Percentiles rank a stretch among this genome's conserved stretches.
Evolutionary conservation across 2,797 vertebrate species (phyloP).

Genomic region (Phataginus tricuspis): DNA sequence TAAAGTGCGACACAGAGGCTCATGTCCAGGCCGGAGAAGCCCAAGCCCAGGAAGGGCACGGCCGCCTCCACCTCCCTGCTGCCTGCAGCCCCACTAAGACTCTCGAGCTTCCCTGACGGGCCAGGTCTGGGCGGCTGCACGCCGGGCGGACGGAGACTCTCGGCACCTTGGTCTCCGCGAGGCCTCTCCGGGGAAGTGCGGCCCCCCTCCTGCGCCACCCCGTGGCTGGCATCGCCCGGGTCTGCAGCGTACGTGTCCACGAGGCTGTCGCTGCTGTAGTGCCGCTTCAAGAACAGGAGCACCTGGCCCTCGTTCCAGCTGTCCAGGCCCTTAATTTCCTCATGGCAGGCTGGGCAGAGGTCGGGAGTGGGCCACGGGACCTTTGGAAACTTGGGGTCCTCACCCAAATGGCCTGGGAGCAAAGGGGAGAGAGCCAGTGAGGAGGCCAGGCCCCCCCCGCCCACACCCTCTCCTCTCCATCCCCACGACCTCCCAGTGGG

Average conservation of each 20-base stretch:
- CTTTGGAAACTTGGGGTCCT: slow-evolving; percentile 95
- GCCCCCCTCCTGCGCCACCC: neutral
- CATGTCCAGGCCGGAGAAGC: slow-evolving; percentile 97
- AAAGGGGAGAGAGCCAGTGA: neutral
- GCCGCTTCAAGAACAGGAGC: slow-evolving; percentile 90
- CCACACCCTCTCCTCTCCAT: neutral
- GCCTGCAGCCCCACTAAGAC: fast-evolving
- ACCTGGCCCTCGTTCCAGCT: slow-evolving; percentile 92
- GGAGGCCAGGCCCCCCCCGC: fast-evolving
- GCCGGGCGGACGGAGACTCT: neutral
- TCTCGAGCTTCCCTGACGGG: neutral
- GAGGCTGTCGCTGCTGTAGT: slow-evolving; percentile 90
- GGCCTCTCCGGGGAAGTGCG: neutral
- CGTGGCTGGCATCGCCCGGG: slow-evolving; percentile 21
- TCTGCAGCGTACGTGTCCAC: slow-evolving; percentile 83
- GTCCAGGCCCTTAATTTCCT: slow-evolving; percentile 91
- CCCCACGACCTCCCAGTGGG: no score
- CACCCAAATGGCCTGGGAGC: slow-evolving; percentile 91
- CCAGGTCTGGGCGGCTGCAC: fast-evolving
- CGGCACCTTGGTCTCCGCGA: neutral
- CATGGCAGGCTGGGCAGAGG: slow-evolving; percentile 93
- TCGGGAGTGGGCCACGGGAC: slow-evolving; percentile 93
- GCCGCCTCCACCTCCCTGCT: slow-evolving; percentile 75
- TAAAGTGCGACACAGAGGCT: slow-evolving; percentile 96
- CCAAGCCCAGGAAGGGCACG: slow-evolving; percentile 88